phyloP scores from a whole-genome alignment of 1,140 invertebrate species.

The Euwallacea fornicatus region DNA sequence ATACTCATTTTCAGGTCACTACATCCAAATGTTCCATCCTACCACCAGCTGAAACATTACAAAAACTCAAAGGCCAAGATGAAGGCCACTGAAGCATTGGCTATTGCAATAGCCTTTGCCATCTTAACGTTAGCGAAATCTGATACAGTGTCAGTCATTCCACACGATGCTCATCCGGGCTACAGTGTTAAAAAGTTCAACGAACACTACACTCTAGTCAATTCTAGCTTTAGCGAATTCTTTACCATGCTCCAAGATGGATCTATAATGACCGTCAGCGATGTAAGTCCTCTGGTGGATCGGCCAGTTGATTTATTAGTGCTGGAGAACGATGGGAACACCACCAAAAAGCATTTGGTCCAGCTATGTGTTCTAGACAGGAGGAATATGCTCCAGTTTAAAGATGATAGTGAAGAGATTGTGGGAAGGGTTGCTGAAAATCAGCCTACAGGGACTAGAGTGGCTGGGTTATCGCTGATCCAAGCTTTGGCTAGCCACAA shows the following conservation, averaged over 20 bases:
- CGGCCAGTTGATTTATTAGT: constrained; percentile 78
- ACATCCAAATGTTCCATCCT: neutral
- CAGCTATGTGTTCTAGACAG: constrained; percentile 82
- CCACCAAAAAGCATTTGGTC: constrained; percentile 76
- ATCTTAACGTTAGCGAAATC: constrained; percentile 28
- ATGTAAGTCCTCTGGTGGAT: constrained; percentile 77
- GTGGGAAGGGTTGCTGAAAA: constrained; percentile 71
- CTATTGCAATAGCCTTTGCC: constrained; percentile 18
- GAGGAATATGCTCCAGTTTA: constrained; percentile 76
- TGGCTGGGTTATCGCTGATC: constrained; percentile 68
- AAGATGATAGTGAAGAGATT: constrained; percentile 65
- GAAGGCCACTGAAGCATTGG: constrained; percentile 23
- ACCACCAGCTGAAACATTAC: constrained; percentile 25
- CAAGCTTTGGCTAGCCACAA: constrained; percentile 61
- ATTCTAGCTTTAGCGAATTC: constrained; percentile 77
- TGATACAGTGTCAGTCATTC: constrained; percentile 62
- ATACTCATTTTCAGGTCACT: neutral
- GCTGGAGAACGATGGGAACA: constrained; percentile 76
- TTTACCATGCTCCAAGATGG: constrained; percentile 87
- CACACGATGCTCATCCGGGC: constrained; percentile 82
- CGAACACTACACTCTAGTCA: constrained; percentile 68
- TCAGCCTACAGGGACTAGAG: constrained; percentile 65
- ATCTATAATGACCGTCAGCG: constrained; percentile 85
- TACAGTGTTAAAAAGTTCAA: constrained; percentile 78
- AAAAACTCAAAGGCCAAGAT: constrained; percentile 8